Evolutionary conservation across 1,140 invertebrate species (phyloP).

Genomic region (Diabrotica virgifera): DNA sequence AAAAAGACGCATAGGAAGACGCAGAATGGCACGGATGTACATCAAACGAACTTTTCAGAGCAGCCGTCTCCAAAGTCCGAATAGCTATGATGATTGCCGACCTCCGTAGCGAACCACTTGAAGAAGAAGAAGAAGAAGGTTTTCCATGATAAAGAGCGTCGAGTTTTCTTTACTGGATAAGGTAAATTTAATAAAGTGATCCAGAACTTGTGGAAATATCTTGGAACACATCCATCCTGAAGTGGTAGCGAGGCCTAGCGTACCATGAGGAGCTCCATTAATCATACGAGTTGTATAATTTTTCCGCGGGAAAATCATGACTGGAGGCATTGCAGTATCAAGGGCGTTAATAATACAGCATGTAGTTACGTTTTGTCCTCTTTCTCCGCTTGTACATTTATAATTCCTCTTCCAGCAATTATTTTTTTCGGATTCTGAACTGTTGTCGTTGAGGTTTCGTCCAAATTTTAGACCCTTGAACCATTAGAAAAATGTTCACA

Average conservation of each 20-base stretch:
- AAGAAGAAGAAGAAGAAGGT: too few relatives aligned
- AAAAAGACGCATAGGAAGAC: too few relatives aligned
- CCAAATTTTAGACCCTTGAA: constrained; percentile 24
- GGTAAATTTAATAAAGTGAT: constrained; percentile 48
- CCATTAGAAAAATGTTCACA: not conserved
- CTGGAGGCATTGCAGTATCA: constrained; percentile 40
- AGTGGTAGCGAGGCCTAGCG: constrained; percentile 36
- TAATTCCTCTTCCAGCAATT: constrained; percentile 46
- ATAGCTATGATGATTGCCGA: too few relatives aligned
- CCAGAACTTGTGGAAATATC: constrained; percentile 50
- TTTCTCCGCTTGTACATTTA: constrained; percentile 51
- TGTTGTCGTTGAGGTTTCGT: constrained; percentile 52
- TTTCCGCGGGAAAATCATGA: constrained; percentile 41
- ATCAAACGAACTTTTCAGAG: too few relatives aligned
- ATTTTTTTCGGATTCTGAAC: constrained; percentile 44
- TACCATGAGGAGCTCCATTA: constrained; percentile 22
- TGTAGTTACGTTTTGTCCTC: constrained; percentile 39
- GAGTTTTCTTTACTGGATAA: constrained; percentile 40
- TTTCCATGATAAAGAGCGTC: constrained; percentile 30
- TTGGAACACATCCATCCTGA: constrained; percentile 43
- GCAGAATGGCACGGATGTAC: too few relatives aligned
- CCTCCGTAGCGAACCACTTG: too few relatives aligned
- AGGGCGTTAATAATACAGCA: constrained; percentile 39
- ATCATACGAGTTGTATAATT: constrained; percentile 26
- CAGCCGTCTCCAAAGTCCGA: too few relatives aligned